Evolutionary conservation across 2,113 vertebrate species (phyloP).

Genomic region (Platysteira castanea): DNA sequence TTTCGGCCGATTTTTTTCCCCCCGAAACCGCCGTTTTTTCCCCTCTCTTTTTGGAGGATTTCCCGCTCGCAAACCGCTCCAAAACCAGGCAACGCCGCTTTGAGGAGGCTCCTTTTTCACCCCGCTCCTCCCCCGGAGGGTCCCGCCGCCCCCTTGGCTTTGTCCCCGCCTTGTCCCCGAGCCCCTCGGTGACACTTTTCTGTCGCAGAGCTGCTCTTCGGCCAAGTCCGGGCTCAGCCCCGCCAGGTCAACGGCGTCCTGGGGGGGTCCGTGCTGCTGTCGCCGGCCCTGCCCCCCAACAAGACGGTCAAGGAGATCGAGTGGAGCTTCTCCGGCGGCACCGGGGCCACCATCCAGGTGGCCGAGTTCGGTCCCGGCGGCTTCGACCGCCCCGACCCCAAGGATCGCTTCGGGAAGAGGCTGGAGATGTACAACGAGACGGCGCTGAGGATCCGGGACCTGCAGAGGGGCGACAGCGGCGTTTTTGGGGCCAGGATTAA

Average conservation of each 20-base stretch:
- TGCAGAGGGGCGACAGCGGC: neutral
- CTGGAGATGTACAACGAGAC: neutral
- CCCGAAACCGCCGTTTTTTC: neutral
- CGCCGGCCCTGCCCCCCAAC: neutral
- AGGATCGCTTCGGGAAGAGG: neutral
- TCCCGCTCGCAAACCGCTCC: no score
- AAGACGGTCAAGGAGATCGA: neutral
- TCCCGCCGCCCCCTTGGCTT: no score
- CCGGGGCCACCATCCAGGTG: neutral
- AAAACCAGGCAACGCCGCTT: no score
- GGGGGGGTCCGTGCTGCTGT: neutral
- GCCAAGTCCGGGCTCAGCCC: accelerated
- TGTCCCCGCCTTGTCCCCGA: neutral
- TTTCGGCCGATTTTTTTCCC: neutral
- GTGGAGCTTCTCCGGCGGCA: neutral
- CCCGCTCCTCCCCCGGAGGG: no score
- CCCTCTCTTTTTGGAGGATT: no score
- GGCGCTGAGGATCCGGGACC: neutral
- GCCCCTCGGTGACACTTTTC: neutral
- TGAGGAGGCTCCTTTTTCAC: no score
- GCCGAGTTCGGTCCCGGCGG: neutral
- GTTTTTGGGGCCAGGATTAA: neutral
- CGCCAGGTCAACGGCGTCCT: neutral
- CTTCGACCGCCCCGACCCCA: neutral
- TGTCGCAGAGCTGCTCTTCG: neutral